A percentile compares a stretch with the other conserved stretches of the same genome.
Evolutionary conservation across 2,113 vertebrate species (phyloP).

Genomic region (Thalassarche chlororhynchos): DNA sequence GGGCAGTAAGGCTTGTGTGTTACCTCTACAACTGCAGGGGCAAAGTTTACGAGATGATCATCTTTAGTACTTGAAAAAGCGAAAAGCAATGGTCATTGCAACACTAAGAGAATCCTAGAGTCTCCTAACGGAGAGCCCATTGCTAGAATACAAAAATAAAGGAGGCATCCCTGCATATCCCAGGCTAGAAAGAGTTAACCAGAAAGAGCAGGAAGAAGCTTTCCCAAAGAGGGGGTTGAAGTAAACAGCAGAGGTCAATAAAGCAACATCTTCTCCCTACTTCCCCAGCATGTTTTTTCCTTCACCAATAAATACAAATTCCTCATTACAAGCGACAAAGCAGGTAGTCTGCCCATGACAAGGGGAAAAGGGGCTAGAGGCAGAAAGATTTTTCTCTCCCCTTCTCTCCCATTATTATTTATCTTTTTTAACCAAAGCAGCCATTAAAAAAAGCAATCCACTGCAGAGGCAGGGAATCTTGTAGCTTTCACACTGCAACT

Average conservation of each 20-base stretch:
- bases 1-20: conserved; percentile 79
- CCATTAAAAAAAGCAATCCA: conserved; percentile 1
- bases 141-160: conserved; percentile 69
- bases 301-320: conserved; percentile 76
- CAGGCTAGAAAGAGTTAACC: conserved; percentile 61
- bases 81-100: conserved; percentile 27
- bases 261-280: conserved; percentile 62
- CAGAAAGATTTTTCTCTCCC: conserved; percentile 53
- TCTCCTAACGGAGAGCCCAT: conserved; percentile 35
- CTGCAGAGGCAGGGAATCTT: conserved; percentile 46
- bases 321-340: conserved; percentile 68
- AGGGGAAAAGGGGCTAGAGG: conserved; percentile 19
- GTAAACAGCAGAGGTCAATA: conserved; percentile 69
- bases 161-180: conserved; percentile 50
- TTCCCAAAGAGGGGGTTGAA: conserved; percentile 49
- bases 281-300: conserved; percentile 66
- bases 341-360: conserved; percentile 13
- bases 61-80: conserved; percentile 31
- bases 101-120: conserved; percentile 39
- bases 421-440: conserved; percentile 44
- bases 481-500: conserved; percentile 59
- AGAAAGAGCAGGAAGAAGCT: conserved; percentile 60
- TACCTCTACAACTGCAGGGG: conserved; percentile 73
- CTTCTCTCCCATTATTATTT: conserved; percentile 52
- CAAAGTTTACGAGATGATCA: conserved; percentile 44